Evolutionary conservation across 2,113 vertebrate species (phyloP).

Genomic region (Myxocyprinus asiaticus): DNA sequence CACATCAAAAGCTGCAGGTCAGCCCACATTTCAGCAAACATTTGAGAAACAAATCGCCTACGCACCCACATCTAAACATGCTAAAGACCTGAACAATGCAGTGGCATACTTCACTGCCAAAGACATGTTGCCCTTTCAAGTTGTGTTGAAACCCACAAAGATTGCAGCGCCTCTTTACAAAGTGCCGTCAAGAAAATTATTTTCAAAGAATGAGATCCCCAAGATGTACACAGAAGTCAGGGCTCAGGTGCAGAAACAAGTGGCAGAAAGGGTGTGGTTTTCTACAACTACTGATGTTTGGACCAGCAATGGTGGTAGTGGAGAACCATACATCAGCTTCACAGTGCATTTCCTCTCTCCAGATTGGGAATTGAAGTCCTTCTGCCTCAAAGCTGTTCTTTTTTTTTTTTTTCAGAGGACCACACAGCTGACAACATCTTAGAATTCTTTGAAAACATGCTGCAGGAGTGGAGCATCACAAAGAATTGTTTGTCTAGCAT

Average conservation of each 20-base stretch:
- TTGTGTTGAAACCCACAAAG: neutral
- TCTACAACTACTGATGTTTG: neutral
- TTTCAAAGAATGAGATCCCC: neutral
- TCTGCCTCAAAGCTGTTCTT: neutral
- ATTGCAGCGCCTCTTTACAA: neutral
- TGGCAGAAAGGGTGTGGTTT: neutral
- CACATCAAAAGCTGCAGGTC: no score
- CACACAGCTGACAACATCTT: slow-evolving; percentile 16
- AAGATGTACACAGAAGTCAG: slow-evolving; percentile 7
- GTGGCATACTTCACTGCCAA: no score
- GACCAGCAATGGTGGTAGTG: neutral
- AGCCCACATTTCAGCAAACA: no score
- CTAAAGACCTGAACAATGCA: no score
- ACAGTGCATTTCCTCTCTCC: neutral
- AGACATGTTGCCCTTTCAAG: no score
- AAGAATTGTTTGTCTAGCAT: neutral
- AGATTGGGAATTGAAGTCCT: slow-evolving; percentile 8
- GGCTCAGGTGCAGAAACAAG: slow-evolving; percentile 2
- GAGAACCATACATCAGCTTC: slow-evolving; percentile 10
- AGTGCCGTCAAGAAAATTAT: neutral
- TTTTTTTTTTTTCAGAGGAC: neutral
- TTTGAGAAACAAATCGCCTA: no score
- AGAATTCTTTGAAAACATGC: neutral
- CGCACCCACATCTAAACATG: no score
- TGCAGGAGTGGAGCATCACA: neutral